Evolutionary conservation across 2,113 vertebrate species (phyloP).

Genomic region (Ceratotherium simum): DNA sequence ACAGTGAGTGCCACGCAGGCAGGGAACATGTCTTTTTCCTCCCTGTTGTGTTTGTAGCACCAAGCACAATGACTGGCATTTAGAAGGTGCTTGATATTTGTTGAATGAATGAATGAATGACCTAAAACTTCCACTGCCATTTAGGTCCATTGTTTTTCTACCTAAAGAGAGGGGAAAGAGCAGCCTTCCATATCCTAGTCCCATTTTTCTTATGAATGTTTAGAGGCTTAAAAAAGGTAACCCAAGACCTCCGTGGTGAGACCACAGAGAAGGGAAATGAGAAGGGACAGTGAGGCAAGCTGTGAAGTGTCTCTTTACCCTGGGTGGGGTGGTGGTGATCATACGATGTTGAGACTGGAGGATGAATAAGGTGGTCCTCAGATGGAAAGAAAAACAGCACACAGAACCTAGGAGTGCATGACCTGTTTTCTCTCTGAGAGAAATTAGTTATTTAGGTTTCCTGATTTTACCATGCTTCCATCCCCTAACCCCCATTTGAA

Average conservation of each 20-base stretch:
- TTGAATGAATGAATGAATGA: conserved; percentile 25
- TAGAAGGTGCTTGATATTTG: background rate
- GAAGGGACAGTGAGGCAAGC: background rate
- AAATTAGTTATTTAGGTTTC: conserved; percentile 58
- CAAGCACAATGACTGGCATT: background rate
- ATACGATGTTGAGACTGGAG: background rate
- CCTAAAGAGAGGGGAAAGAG: background rate
- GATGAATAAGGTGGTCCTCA: background rate
- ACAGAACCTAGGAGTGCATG: background rate
- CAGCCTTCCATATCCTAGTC: background rate
- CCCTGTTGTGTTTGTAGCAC: background rate
- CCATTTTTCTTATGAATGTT: conserved; percentile 43
- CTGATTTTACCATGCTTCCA: conserved; percentile 48
- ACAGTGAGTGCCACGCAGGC: background rate
- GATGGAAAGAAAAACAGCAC: conserved; percentile 23
- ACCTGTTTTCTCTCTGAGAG: conserved; percentile 44
- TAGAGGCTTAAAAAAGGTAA: background rate
- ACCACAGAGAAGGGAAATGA: background rate
- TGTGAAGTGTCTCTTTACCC: background rate
- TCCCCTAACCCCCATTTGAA: conserved; percentile 52
- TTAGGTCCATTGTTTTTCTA: background rate
- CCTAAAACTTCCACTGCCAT: background rate
- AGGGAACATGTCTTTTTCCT: background rate
- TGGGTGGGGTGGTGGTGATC: background rate
- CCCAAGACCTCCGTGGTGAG: background rate